A percentile compares a stretch with the other conserved stretches of the same genome.
Evolutionary conservation across 2,113 vertebrate species (phyloP).

Genomic region (Passer domesticus): DNA sequence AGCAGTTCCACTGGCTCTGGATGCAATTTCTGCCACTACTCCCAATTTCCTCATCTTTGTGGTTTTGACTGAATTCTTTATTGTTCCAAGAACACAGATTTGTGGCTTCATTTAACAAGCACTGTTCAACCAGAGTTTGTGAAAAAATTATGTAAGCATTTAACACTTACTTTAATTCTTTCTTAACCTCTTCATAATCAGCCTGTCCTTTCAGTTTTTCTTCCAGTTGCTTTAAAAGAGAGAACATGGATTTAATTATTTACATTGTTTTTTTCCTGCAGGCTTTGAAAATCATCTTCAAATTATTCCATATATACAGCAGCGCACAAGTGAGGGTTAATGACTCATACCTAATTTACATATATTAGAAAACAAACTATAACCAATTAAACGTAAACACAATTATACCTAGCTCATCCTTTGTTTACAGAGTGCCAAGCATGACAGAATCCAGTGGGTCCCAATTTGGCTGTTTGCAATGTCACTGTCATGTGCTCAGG

Average conservation of each 20-base stretch:
- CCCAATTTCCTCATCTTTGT: background rate
- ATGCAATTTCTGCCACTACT: slow-evolving; percentile 32
- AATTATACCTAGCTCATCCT: slow-evolving; percentile 49
- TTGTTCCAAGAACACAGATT: slow-evolving; percentile 41
- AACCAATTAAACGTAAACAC: slow-evolving; percentile 58
- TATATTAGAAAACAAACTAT: slow-evolving; percentile 64
- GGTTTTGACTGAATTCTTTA: slow-evolving; percentile 45
- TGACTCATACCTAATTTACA: slow-evolving; percentile 58
- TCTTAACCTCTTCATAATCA: slow-evolving; percentile 98
- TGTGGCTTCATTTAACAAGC: slow-evolving; percentile 51
- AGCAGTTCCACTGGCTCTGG: background rate
- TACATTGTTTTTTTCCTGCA: background rate
- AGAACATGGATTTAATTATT: slow-evolving; percentile 58
- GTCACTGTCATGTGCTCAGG: background rate
- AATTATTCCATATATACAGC: slow-evolving; percentile 48
- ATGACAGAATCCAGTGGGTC: background rate
- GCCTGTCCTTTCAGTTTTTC: slow-evolving; percentile 94
- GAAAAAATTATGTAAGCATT: slow-evolving; percentile 38
- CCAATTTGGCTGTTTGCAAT: background rate
- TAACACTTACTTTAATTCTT: slow-evolving; percentile 92
- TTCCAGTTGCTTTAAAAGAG: slow-evolving; percentile 89
- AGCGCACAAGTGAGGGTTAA: slow-evolving; percentile 56
- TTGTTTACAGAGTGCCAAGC: slow-evolving; percentile 51
- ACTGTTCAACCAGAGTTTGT: slow-evolving; percentile 3
- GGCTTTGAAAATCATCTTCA: slow-evolving; percentile 47